Evolutionary conservation across 1,140 invertebrate genomes (phyloP).

Genomic region (Bombus breviceps): DNA sequence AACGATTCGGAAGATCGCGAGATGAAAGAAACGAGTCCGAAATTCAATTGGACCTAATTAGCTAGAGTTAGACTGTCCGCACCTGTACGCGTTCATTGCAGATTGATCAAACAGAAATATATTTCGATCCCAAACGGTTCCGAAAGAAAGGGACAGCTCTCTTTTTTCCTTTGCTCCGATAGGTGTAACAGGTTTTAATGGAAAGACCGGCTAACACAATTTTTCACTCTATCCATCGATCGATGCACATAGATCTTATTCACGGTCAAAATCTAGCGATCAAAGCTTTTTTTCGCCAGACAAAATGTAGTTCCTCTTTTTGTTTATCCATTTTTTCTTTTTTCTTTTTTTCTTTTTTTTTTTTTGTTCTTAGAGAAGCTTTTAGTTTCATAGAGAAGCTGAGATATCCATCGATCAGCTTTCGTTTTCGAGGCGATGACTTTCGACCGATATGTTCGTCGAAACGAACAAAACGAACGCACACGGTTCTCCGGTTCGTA

Average conservation of each 20-base stretch:
- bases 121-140: background rate
- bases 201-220: background rate
- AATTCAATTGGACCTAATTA: background rate
- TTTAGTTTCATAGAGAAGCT: background rate
- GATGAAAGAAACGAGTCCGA: background rate
- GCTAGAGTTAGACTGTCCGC: background rate
- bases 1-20: background rate
- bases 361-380: background rate
- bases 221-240: constrained; percentile 9
- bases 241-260: background rate
- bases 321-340: background rate
- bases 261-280: background rate
- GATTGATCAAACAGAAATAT: background rate
- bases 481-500: constrained; percentile 16
- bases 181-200: background rate
- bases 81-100: background rate
- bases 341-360: too few relatives aligned
- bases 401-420: background rate
- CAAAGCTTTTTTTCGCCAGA: too few relatives aligned
- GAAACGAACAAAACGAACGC: background rate
- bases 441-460: constrained; percentile 48
- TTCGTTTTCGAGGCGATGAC: constrained; percentile 44
- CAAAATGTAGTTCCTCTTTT: background rate
- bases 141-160: background rate
- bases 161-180: too few relatives aligned